Base-by-base conservation (phyloP, 2,888 invertebrate genomes). In the Schizaphis graminum region DNA sequence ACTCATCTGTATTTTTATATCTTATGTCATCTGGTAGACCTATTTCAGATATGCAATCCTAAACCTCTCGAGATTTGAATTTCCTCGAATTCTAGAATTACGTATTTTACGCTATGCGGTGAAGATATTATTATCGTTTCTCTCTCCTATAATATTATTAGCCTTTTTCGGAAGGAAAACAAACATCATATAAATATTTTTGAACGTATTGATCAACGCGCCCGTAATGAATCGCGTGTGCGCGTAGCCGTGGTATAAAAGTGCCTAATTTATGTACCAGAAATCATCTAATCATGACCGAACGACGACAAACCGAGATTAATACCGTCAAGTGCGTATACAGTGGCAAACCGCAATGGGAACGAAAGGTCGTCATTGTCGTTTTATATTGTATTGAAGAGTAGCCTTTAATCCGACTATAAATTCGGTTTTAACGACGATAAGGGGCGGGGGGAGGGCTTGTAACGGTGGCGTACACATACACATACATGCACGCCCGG, bases 341-440 rank as follows among this genome's bases (percentile, higher is more conserved):
- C 41, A 7, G 92, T 28, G 89, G 53, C 47, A n/a, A 28, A 35
- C 8, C 56, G 89, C n/a, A 11, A 26, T n/a, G 49, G 67, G n/a
- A 8, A 49, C 24, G 47, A 35, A 85, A 56, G 56, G 91, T 86
- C 91, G 41, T 86, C 44, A 44, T 53, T 41, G 28, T 41, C 44
- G 61, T 26, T 92, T 21, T 84, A 28, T 49, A 57, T 47, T 47
- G 7, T 47, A 67, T 92, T 49, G 92, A 92, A 77, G 53, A 88
- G 35, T 56, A 57, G 84, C 77, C 84, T 57, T 61, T 93, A 89
- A 93, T 93, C 93, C 24, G 56, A 28, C 89, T 84, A 89, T 89
- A 85, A 93, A 93, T 93, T 93, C 57, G 84, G 89, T 57, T 85
- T 35, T 89, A 89, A 93, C 56, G 91, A 91, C 44, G 53, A 44